phyloP scores from a whole-genome alignment of 1,140 invertebrate genomes.

The Macrocentrus cingulum region DNA sequence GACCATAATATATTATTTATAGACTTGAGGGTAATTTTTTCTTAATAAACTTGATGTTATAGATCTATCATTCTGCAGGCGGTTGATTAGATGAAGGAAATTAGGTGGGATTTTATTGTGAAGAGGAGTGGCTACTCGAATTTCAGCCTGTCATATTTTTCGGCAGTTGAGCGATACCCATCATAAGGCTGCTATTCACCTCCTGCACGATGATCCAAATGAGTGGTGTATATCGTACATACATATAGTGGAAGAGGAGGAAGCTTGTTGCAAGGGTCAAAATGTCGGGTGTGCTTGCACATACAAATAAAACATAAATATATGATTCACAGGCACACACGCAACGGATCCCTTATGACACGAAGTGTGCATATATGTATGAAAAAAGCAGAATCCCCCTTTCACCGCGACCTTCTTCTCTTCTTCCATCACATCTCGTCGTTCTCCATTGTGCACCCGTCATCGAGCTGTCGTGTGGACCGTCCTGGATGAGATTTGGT shows the following conservation, averaged over 20 bases:
- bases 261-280: too few species aligned
- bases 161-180: constrained; percentile 16
- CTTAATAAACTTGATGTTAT: too few species aligned
- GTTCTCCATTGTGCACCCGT: constrained; percentile 47
- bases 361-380: constrained; percentile 18
- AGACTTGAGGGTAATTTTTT: too few species aligned
- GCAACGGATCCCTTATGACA: constrained; percentile 17
- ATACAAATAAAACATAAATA: constrained; percentile 5
- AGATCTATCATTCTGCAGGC: too few species aligned
- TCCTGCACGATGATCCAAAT: too few species aligned
- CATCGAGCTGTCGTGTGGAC: constrained; percentile 43
- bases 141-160: constrained; percentile 26
- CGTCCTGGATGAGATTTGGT: constrained; percentile 23
- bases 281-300: too few species aligned
- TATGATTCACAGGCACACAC: background rate
- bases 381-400: constrained; percentile 13
- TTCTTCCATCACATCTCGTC: constrained; percentile 34
- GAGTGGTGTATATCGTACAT: too few species aligned
- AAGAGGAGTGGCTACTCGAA: constrained; percentile 20
- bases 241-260: too few species aligned
- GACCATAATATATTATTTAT: too few species aligned
- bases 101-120: constrained; percentile 25
- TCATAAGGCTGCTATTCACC: background rate
- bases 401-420: constrained; percentile 33
- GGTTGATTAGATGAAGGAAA: too few species aligned